Conservation (phyloP, 2,113 vertebrate genomes). For the Protobothrops flavoviridis region DNA sequence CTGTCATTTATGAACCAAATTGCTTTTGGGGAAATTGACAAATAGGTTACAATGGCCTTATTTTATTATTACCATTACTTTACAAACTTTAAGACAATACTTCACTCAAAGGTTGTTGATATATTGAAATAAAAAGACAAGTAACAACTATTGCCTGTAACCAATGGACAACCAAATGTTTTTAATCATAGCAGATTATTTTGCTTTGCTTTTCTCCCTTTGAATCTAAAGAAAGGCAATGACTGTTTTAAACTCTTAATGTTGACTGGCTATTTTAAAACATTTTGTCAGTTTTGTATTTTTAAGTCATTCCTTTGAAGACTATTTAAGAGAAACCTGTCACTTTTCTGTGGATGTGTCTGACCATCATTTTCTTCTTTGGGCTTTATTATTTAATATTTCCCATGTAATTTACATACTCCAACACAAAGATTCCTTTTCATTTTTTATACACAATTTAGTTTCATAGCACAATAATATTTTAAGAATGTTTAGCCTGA, state of each 20-base stretch:
- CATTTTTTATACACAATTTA: not conserved
- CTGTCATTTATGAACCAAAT: constrained; percentile 34
- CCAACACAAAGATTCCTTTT: not conserved
- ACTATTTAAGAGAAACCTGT: constrained; percentile 2
- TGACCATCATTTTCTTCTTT: not conserved
- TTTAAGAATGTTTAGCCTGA: not conserved
- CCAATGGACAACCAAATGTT: constrained; percentile 20
- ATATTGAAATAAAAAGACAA: not conserved
- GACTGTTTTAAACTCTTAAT: constrained; percentile 55
- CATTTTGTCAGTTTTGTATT: constrained; percentile 45
- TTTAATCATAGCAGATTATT: constrained; percentile 40
- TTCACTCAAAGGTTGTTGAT: not conserved
- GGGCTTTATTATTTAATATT: constrained; percentile 18
- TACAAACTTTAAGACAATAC: not conserved
- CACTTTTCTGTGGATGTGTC: not conserved
- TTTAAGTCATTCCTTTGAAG: constrained; percentile 44
- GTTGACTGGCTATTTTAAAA: constrained; percentile 32
- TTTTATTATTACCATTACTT: not conserved
- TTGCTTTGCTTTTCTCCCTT: constrained; percentile 18
- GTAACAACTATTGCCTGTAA: not conserved
- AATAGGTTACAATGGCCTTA: constrained; percentile 12
- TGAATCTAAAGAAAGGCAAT: constrained; percentile 41
- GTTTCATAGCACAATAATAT: not conserved
- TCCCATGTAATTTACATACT: not conserved
- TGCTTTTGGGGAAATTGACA: constrained; percentile 13